phyloP scores from a whole-genome alignment of 1,140 invertebrate species.

The Saccostrea glomerata region DNA sequence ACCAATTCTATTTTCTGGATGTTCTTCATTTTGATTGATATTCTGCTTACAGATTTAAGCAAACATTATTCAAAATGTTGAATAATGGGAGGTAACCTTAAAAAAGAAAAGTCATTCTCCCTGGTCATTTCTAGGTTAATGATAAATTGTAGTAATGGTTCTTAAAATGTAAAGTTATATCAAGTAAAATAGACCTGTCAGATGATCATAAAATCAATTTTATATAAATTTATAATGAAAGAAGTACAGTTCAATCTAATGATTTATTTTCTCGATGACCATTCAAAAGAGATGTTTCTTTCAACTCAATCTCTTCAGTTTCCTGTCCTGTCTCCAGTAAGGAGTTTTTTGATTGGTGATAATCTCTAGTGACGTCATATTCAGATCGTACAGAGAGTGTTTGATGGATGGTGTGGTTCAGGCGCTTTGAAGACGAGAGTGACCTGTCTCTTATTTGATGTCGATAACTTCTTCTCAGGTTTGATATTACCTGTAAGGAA shows the following conservation, averaged over 20 bases:
- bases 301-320: conserved; percentile 4
- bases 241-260: neutral
- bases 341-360: neutral
- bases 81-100: no score
- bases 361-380: conserved; percentile 15
- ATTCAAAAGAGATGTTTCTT: neutral
- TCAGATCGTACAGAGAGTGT: conserved; percentile 40
- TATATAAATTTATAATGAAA: no score
- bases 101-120: no score
- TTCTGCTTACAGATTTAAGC: no score
- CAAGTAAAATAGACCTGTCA: no score
- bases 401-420: conserved; percentile 41
- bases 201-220: no score
- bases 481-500: conserved; percentile 45
- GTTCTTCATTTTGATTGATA: no score
- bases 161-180: no score
- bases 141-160: no score
- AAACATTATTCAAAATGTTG: no score
- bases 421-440: neutral
- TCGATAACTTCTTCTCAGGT: conserved; percentile 44
- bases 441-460: conserved; percentile 42
- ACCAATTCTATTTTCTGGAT: no score
- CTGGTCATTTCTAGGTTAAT: no score
- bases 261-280: neutral
- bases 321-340: conserved; percentile 11